Percentiles rank a stretch among this genome's conserved stretches.
Conservation (phyloP, 2,113 vertebrate species). For the Protobothrops flavoviridis region DNA sequence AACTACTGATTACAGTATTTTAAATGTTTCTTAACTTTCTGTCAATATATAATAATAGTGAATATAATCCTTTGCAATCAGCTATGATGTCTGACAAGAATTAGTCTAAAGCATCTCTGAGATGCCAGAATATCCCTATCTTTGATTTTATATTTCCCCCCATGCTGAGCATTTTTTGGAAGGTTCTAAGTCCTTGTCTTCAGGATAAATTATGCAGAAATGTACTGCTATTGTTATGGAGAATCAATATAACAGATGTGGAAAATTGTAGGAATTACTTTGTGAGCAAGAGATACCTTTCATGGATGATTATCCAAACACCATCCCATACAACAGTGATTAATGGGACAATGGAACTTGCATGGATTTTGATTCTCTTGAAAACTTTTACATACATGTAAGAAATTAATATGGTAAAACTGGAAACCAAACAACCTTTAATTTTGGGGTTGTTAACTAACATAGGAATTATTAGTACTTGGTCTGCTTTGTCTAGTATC, state of each 20-base stretch:
- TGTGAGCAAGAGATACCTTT: neutral
- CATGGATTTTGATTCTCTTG: neutral
- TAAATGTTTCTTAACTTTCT: conserved; percentile 7
- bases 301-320: neutral
- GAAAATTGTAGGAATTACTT: neutral
- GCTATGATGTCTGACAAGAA: neutral
- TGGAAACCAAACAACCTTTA: conserved; percentile 64
- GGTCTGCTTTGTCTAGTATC: neutral
- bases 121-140: neutral
- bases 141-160: neutral
- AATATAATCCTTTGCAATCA: neutral
- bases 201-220: neutral
- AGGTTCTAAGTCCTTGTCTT: neutral
- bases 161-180: neutral
- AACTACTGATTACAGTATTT: conserved; percentile 23
- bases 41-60: conserved; percentile 8
- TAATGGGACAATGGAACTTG: neutral
- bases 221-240: neutral
- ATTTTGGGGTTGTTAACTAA: conserved; percentile 54
- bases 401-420: conserved; percentile 40
- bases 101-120: neutral
- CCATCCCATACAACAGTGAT: neutral
- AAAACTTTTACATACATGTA: neutral
- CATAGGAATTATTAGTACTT: conserved; percentile 51
- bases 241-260: neutral